Evolutionary conservation across 1,140 invertebrate species (phyloP).

Genomic region (Drosophila athabasca): DNA sequence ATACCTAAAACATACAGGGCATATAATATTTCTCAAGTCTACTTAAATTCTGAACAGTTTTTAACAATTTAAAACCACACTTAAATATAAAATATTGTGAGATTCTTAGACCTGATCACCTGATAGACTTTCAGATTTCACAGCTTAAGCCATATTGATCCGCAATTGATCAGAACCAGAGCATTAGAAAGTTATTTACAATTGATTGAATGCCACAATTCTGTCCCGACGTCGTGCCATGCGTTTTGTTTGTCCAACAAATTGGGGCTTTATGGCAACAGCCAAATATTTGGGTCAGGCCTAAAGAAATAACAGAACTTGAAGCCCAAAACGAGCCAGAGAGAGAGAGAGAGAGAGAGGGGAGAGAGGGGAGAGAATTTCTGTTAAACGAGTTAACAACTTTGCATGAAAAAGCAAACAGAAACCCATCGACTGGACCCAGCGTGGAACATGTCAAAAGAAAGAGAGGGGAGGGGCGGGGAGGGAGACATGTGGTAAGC

Average conservation of each 20-base stretch:
- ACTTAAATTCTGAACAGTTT: too few species aligned
- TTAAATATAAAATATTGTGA: too few species aligned
- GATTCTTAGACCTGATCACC: too few species aligned
- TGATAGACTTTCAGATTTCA: too few species aligned
- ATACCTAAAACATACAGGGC: too few species aligned
- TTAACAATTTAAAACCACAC: too few species aligned
- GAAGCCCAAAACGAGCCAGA: conserved; percentile 29
- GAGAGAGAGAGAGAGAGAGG: conserved; percentile 17
- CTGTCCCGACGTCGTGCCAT: conserved; percentile 22
- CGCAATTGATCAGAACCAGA: conserved; percentile 10
- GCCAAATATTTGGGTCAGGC: conserved; percentile 69
- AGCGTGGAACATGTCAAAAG: conserved; percentile 54
- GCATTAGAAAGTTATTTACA: conserved; percentile 52
- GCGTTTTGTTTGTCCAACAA: conserved; percentile 57
- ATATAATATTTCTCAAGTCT: too few species aligned
- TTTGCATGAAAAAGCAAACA: conserved; percentile 79
- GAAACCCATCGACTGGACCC: conserved; percentile 60
- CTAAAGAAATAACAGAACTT: conserved; percentile 75
- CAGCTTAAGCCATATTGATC: neutral
- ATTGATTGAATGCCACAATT: conserved; percentile 43
- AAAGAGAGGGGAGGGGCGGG: conserved; percentile 2
- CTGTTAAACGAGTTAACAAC: conserved; percentile 76
- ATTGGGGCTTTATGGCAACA: conserved; percentile 56
- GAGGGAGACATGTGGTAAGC: neutral
- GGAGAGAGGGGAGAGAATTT: conserved; percentile 38